These are phyloP conservation scores for Dasysyrphus albostriatus DNA, from an alignment of 2,888 invertebrate genomes.

Conservation along the genomic window DNA sequence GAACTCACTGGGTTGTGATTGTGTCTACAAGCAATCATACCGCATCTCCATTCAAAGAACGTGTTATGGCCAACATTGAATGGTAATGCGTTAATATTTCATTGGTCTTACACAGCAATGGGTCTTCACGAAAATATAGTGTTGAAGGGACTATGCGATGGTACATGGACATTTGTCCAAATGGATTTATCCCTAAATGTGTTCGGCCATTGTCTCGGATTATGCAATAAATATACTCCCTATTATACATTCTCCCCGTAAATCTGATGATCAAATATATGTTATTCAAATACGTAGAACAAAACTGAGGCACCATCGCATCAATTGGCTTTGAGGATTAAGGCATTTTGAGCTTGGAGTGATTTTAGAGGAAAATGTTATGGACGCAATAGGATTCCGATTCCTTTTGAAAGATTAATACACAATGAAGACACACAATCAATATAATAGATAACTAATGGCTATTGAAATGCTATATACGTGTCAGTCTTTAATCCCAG, in stretches of 20 bases:
- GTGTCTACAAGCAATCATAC: conserved; percentile 8
- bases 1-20: conserved; percentile 6
- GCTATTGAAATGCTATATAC: conserved; percentile 3
- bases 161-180: not conserved
- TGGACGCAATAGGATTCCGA: not conserved
- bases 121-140: not conserved
- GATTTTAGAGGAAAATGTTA: not conserved
- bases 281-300: not conserved
- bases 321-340: conserved; percentile 28
- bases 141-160: conserved; percentile 4
- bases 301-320: not conserved
- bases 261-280: not conserved
- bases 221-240: not conserved
- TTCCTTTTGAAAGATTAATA: not conserved
- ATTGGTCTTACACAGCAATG: not conserved
- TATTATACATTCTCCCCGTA: not conserved
- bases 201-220: conserved; percentile 11
- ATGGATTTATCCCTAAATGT: conserved; percentile 2
- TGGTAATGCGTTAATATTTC: conserved; percentile 24
- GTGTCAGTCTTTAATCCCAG: conserved; percentile 8
- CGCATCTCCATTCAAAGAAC: not conserved
- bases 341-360: conserved; percentile 1
- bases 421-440: conserved; percentile 17
- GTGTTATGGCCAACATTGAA: conserved; percentile 2
- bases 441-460: conserved; percentile 23